Evolutionary conservation across 2,113 vertebrate genomes (phyloP).

Genomic region (Mastomys coucha): DNA sequence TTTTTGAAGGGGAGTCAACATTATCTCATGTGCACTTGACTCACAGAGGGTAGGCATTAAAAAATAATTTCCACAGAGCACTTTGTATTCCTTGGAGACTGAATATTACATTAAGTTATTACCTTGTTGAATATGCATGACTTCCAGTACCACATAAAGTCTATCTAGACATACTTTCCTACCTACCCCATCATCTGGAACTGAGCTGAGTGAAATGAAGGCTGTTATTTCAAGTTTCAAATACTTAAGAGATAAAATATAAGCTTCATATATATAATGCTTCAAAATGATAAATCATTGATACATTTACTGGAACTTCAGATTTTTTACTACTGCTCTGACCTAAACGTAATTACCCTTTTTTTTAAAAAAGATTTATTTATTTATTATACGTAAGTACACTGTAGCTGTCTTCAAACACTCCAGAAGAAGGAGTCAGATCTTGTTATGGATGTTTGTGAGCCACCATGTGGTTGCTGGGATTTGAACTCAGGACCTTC

Average conservation of each 20-base stretch:
- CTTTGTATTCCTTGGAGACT: constrained; percentile 77
- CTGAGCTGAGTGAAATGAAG: constrained; percentile 77
- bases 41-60: constrained; percentile 72
- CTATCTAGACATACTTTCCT: constrained; percentile 66
- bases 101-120: constrained; percentile 72
- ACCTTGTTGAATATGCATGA: constrained; percentile 74
- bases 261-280: constrained; percentile 67
- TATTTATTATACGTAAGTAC: too few relatives aligned
- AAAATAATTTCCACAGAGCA: constrained; percentile 76
- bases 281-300: constrained; percentile 83
- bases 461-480: too few relatives aligned
- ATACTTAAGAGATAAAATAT: constrained; percentile 73
- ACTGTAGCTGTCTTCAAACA: too few relatives aligned
- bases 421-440: too few relatives aligned
- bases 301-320: constrained; percentile 75
- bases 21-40: constrained; percentile 47
- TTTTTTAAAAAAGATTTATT: too few relatives aligned
- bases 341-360: constrained; percentile 73
- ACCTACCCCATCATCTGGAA: constrained; percentile 65
- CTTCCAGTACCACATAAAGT: constrained; percentile 62
- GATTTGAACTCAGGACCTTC: too few relatives aligned
- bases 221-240: constrained; percentile 69
- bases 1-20: constrained; percentile 5
- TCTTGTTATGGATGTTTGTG: too few relatives aligned
- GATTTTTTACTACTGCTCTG: constrained; percentile 73